phyloP scores from a whole-genome alignment of 2,888 invertebrate species.

The Phoenoteleia sp. region DNA sequence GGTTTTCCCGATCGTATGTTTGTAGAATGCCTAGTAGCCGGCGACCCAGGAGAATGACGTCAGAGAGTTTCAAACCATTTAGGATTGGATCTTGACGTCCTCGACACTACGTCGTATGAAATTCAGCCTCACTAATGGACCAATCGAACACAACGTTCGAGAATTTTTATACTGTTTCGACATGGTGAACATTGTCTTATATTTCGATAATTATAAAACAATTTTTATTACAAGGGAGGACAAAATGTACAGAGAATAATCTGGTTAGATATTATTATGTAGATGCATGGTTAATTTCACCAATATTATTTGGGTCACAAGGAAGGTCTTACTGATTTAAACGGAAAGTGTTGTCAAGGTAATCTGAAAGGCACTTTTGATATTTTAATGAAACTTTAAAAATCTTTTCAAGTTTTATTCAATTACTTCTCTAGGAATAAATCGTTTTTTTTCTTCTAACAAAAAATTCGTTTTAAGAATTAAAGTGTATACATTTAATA shows the following conservation, averaged over 20 bases:
- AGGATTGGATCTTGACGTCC: slow-evolving; percentile 69
- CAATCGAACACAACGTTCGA: slow-evolving; percentile 60
- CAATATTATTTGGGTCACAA: slow-evolving; percentile 14
- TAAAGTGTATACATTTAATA: no score
- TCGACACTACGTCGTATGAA: slow-evolving; percentile 49
- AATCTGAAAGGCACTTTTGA: slow-evolving; percentile 38
- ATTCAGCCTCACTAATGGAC: slow-evolving; percentile 70
- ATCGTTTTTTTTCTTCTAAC: background rate
- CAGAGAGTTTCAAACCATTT: slow-evolving; percentile 63
- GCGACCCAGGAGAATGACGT: slow-evolving; percentile 64
- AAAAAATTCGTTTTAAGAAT: no score
- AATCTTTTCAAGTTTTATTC: background rate
- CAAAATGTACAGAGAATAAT: background rate
- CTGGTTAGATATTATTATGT: background rate
- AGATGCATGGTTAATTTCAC: background rate
- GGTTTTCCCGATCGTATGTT: slow-evolving; percentile 68
- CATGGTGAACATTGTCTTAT: slow-evolving; percentile 23
- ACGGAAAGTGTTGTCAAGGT: slow-evolving; percentile 46
- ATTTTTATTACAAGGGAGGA: background rate
- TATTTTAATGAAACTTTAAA: background rate
- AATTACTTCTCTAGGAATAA: background rate
- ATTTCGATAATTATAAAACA: background rate
- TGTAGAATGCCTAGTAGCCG: slow-evolving; percentile 69
- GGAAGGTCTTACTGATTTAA: slow-evolving; percentile 23
- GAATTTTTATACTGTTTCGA: slow-evolving; percentile 28